These are phyloP conservation scores for Xestia rhomboidea DNA, from an alignment of 2,888 invertebrate species.

Conservation along the genomic window DNA sequence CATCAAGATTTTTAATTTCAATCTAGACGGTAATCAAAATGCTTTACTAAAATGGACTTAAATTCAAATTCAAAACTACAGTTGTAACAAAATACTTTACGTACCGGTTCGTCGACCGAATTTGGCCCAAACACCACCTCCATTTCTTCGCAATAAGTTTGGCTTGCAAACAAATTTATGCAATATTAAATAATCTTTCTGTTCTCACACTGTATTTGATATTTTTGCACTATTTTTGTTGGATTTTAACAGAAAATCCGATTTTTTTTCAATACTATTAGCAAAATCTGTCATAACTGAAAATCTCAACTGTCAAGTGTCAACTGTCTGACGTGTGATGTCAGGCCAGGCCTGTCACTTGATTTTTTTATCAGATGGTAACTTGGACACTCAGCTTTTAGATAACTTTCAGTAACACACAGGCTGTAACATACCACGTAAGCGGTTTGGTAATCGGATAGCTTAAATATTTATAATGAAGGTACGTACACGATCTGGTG, in stretches of 20 bases:
- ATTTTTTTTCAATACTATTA: slow-evolving; percentile 12
- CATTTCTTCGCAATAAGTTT: slow-evolving; percentile 69
- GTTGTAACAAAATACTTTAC: slow-evolving; percentile 64
- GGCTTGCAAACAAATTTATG: slow-evolving; percentile 4
- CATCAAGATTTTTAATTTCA: not conserved
- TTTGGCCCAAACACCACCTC: slow-evolving; percentile 86
- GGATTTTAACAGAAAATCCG: slow-evolving; percentile 29
- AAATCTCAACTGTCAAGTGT: slow-evolving; percentile 30
- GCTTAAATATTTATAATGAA: not conserved
- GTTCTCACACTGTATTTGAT: slow-evolving; percentile 10
- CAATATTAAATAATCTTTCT: slow-evolving; percentile 3
- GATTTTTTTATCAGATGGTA: not conserved
- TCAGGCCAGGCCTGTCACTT: not conserved
- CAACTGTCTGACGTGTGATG: not conserved
- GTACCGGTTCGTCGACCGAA: slow-evolving; percentile 90
- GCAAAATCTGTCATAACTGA: slow-evolving; percentile 47
- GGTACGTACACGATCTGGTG: not conserved
- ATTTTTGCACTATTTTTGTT: slow-evolving; percentile 19
- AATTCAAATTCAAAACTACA: slow-evolving; percentile 35
- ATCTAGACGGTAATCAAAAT: not conserved
- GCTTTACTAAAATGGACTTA: not conserved
- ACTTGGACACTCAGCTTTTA: slow-evolving; percentile 7
- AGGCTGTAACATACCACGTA: not conserved
- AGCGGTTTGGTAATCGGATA: not conserved
- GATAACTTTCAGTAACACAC: too few species aligned